These are phyloP conservation scores for Charanyca ferruginea DNA, from an alignment of 2,888 invertebrate genomes.

Conservation along the genomic window DNA sequence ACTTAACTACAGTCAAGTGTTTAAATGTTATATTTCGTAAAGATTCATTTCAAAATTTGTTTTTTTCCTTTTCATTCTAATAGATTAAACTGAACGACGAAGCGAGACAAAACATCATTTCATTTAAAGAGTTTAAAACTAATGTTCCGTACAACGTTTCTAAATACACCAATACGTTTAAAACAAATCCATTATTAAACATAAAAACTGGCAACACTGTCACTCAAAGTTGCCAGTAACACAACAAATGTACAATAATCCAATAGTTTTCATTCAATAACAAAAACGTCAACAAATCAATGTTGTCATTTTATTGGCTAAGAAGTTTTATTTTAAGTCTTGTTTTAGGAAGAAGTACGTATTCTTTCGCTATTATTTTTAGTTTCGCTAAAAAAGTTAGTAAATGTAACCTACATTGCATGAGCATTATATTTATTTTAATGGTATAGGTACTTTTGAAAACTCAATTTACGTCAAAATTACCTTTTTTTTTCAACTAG, in stretches of 20 bases:
- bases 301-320: conserved; percentile 19
- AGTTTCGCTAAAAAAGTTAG: conserved; percentile 12
- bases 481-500: conserved; percentile 96
- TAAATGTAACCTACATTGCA: too few relatives aligned
- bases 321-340: conserved; percentile 16
- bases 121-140: not conserved
- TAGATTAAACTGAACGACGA: conserved; percentile 6
- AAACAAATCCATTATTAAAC: not conserved
- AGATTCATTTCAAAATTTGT: not conserved
- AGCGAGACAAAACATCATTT: conserved; percentile 27
- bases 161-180: conserved; percentile 28
- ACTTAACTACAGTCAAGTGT: conserved; percentile 46
- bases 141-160: not conserved
- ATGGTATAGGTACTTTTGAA: not conserved
- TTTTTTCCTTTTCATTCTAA: conserved; percentile 3
- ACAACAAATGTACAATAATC: conserved; percentile 25
- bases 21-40: conserved; percentile 40
- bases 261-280: not conserved
- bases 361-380: not conserved
- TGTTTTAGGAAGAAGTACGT: conserved; percentile 9
- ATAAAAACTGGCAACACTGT: conserved; percentile 25
- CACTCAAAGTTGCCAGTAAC: conserved; percentile 14
- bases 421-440: not conserved
- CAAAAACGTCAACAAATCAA: conserved; percentile 10
- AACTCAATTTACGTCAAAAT: not conserved